Base-by-base conservation (phyloP, 2,797 vertebrate species). In the Mionectes olivaceus region DNA sequence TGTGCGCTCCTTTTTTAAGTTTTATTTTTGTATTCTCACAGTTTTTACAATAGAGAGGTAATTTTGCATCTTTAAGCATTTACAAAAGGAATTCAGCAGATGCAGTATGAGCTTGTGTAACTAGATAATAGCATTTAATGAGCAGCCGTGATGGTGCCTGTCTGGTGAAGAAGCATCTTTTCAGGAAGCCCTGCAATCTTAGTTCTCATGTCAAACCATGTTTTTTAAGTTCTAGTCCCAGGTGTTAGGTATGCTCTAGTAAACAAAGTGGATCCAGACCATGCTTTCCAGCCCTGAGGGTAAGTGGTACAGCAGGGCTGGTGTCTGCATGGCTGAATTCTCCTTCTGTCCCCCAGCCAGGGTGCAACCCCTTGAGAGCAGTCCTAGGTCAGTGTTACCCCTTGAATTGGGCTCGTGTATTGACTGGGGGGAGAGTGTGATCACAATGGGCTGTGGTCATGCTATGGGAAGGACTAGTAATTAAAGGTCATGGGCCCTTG, bases 181-280 rank as follows among this genome's bases (percentile, higher is more conserved):
- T 68, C 28, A 80, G 87, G 53, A 69, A 60, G 30, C 7, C 4
- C 13, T 89, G 32, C 32, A 67, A n/a, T 23, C 44, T 89, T 47
- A 19, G 30, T 55, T 84, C 11, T 35, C 37, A 59, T 25, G 22
- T 41, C 65, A 82, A 75, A 10, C 35, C 1, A 2, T 0, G 0
- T 6, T 57, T 60, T 32, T 24, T 1, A 28, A 53, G 19, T 44
- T 71, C 16, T 50, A 3, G n/a, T 65, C 19, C 70, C 33, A 57
- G 71, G 11, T 73, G 30, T 75, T 64, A 50, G 6, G 8, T 73
- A 39, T 84, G 35, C 76, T 79, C 10, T 55, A 19, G 25, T 32
- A 25, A 64, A 69, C 37, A 37, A 52, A 74, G 8, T 0, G 0
- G 12, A 21, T 75, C 41, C 33, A 68, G 41, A 6, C 10, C 12